Evolutionary conservation across 2,113 vertebrate genomes (phyloP), one percentile per base, ranked within the genome.

Genomic region (Microcebus murinus): DNA sequence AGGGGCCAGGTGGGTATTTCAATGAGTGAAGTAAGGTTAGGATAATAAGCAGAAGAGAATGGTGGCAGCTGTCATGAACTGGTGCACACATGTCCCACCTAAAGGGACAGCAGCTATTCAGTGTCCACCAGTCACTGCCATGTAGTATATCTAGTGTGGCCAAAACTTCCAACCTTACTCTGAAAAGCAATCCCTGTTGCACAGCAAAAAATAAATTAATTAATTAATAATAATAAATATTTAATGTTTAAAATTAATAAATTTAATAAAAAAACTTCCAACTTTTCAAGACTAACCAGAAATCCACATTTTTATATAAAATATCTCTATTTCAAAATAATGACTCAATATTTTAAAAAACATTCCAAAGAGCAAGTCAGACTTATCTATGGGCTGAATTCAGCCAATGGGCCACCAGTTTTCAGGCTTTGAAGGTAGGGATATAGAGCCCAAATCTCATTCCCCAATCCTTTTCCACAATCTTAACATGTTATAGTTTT

Each of bases 281-380:
- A 25, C 45, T 74, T 83, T 91, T 94, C 21, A 94, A 74, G 63
- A 96, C 48, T 96, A 82, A 82, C 77, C 68, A 94, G 50, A 94
- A 95, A 84, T 92, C 59, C 14, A 87, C 74, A 85, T 67, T 95
- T 92, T 92, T 76, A 65, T 82, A n/a, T 91, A 63, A 80, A 89
- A 79, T 92, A 57, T 52, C 36, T 63, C 57, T 34, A 80, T 50
- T 96, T 87, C 57, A 68, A 96, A 70, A 79, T 48, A 93, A 90
- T 70, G 31, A 74, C 81, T 93, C 77, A 50, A 1, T 39, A 71
- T 71, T 71, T 79, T 59, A 0, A 27, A 76, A 96, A 85, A 67
- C 65, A 18, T 11, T 71, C 71, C 59, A 59, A 61, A 14, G 59
- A 29, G 42, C 15, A 91, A 91, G 50, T 74, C 61, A 89, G 57